Evolutionary conservation across 2,888 invertebrate species (phyloP).

Genomic region (Ditula angustiorana): DNA sequence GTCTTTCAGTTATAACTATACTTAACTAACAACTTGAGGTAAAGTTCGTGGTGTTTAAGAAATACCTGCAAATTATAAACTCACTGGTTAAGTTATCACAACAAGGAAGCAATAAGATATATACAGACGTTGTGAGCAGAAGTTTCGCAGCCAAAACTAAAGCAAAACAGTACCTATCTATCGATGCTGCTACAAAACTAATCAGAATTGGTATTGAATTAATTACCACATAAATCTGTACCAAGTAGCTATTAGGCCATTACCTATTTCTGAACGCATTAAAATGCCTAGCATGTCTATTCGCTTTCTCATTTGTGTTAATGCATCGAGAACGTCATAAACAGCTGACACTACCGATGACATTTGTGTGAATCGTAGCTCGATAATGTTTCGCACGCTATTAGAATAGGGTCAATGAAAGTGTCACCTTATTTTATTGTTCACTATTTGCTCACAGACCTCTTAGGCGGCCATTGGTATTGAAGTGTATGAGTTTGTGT

Average conservation of each 20-base stretch:
- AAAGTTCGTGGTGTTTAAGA: too few species aligned
- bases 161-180: too few species aligned
- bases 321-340: slow-evolving; percentile 27
- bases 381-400: slow-evolving; percentile 15
- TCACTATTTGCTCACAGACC: not conserved
- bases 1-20: too few species aligned
- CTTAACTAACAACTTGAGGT: too few species aligned
- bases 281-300: slow-evolving; percentile 26
- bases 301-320: slow-evolving; percentile 20
- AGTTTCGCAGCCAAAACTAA: too few species aligned
- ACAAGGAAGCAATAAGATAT: too few species aligned
- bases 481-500: too few species aligned
- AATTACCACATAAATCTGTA: slow-evolving; percentile 12
- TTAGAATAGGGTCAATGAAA: slow-evolving; percentile 22
- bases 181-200: not conserved
- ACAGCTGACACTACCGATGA: slow-evolving; percentile 18
- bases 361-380: slow-evolving; percentile 17
- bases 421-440: not conserved
- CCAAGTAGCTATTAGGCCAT: slow-evolving; percentile 24
- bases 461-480: not conserved
- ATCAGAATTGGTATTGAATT: not conserved
- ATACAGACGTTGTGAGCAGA: too few species aligned
- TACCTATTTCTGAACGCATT: slow-evolving; percentile 30
- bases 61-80: too few species aligned
- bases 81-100: too few species aligned